phyloP scores from a whole-genome alignment of 2,113 vertebrate genomes.

The Sapayoa aenigma region DNA sequence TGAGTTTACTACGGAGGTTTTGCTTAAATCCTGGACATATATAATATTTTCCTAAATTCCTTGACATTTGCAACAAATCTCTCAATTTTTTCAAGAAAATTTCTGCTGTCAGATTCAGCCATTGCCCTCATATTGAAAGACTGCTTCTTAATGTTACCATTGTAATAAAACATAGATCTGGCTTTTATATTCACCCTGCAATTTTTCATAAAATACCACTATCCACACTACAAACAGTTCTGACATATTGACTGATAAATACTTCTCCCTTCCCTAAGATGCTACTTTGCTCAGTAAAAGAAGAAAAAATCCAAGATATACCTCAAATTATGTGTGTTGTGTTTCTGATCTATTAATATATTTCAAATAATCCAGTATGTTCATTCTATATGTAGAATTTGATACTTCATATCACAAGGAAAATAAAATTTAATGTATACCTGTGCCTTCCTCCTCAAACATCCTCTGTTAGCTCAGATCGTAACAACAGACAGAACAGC shows the following conservation, averaged over 20 bases:
- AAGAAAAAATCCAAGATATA: neutral
- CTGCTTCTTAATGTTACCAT: neutral
- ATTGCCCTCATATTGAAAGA: neutral
- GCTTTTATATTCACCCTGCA: neutral
- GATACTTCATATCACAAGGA: neutral
- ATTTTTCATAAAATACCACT: neutral
- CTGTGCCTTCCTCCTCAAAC: neutral
- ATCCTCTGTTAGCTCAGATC: neutral
- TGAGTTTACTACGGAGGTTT: neutral
- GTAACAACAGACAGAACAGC: neutral
- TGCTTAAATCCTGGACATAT: neutral
- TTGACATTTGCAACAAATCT: neutral
- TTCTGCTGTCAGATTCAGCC: neutral
- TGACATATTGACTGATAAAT: neutral
- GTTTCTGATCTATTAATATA: neutral
- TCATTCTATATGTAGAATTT: neutral
- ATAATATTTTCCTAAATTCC: neutral
- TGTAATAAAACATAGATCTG: neutral
- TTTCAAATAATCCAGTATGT: neutral
- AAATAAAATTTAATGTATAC: neutral
- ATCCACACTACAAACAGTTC: neutral
- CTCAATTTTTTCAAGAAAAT: neutral
- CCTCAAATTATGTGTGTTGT: neutral
- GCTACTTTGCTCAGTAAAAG: neutral
- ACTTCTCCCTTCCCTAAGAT: neutral